Percentiles rank a stretch among this genome's conserved stretches.
Evolutionary conservation across 2,797 vertebrate genomes (phyloP).

Genomic region (Apogon talboti): DNA sequence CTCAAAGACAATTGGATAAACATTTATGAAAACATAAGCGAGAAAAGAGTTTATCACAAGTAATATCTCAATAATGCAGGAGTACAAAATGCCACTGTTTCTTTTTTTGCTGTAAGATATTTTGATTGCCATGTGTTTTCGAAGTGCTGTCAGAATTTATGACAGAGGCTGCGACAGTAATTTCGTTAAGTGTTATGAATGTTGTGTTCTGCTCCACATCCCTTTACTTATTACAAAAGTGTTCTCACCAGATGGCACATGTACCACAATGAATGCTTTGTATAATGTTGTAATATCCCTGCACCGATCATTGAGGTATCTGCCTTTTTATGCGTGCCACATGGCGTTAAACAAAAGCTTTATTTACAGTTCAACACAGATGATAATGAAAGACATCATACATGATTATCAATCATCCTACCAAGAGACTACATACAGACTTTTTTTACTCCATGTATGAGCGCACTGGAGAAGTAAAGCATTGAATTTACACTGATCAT

Average conservation of each 20-base stretch:
- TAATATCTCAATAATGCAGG: conserved; percentile 24
- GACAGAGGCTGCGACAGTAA: conserved; percentile 34
- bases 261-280: conserved; percentile 14
- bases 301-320: conserved; percentile 1
- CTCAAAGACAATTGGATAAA: conserved; percentile 23
- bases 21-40: conserved; percentile 11
- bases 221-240: conserved; percentile 32
- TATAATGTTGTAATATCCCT: conserved; percentile 5
- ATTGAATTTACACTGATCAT: not conserved
- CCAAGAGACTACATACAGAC: not conserved
- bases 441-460: not conserved
- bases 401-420: not conserved
- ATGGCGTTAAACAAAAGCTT: conserved; percentile 3
- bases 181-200: conserved; percentile 55
- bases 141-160: conserved; percentile 20
- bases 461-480: not conserved
- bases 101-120: conserved; percentile 3
- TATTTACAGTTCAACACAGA: not conserved
- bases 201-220: conserved; percentile 28
- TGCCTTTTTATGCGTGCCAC: conserved; percentile 5
- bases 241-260: conserved; percentile 44
- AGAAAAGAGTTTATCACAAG: conserved; percentile 5
- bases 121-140: conserved; percentile 17
- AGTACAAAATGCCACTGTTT: not conserved
- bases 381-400: not conserved